Percentiles rank a stretch among this genome's conserved stretches.
Conservation (phyloP, 2,888 invertebrate species). For the Podotricha telesiphe region DNA sequence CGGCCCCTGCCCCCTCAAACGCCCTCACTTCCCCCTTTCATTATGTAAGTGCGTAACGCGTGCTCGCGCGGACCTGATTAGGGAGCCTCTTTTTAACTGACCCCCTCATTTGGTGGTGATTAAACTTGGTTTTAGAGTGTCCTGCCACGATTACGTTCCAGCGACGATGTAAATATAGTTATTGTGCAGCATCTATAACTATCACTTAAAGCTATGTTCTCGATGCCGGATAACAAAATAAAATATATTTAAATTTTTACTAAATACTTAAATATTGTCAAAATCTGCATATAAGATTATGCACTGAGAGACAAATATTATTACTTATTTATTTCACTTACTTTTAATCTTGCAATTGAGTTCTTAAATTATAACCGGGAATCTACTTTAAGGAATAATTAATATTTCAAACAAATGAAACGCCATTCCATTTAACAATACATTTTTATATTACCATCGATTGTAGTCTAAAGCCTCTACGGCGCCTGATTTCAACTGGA, state of each 20-base stretch:
- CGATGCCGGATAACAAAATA: neutral
- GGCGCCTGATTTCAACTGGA: conserved; percentile 67
- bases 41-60: conserved; percentile 84
- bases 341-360: neutral
- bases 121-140: conserved; percentile 80
- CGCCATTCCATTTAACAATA: neutral
- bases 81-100: conserved; percentile 82
- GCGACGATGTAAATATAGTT: conserved; percentile 36
- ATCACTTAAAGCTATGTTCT: neutral
- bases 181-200: conserved; percentile 18
- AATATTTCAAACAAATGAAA: neutral
- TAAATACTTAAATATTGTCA: neutral
- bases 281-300: neutral
- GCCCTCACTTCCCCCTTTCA: conserved; percentile 79
- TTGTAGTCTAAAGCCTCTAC: conserved; percentile 52
- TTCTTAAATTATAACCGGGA: neutral
- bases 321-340: neutral
- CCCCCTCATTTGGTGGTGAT: conserved; percentile 78
- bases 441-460: conserved; percentile 42
- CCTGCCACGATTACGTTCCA: conserved; percentile 61
- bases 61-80: conserved; percentile 83
- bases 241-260: neutral
- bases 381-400: neutral
- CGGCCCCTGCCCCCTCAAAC: conserved; percentile 68
- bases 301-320: no score